Evolutionary conservation across 2,113 vertebrate species (phyloP).

Genomic region (Podarcis muralis): DNA sequence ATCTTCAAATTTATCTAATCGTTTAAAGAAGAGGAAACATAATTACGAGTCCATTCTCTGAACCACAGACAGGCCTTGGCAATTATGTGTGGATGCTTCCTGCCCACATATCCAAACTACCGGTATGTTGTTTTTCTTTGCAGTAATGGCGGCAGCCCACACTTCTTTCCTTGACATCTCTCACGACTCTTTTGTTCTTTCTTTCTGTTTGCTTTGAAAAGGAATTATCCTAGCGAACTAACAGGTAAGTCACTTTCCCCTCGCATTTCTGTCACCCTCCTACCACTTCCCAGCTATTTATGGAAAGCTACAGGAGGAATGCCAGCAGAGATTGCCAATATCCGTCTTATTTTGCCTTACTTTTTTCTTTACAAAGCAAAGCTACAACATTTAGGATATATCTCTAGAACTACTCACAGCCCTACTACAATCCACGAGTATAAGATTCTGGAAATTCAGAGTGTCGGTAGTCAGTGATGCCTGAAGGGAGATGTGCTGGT

Average conservation of each 20-base stretch:
- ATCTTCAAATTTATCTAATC: conserved; percentile 94
- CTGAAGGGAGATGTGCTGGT: neutral
- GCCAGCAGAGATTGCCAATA: fast-evolving
- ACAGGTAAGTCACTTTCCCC: neutral
- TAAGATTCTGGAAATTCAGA: neutral
- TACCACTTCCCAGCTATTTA: neutral
- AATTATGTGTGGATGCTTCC: neutral
- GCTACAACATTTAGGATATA: neutral
- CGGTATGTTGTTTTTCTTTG: neutral
- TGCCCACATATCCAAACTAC: conserved; percentile 33
- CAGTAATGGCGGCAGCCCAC: neutral
- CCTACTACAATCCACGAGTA: neutral
- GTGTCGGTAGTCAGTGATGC: too few relatives aligned
- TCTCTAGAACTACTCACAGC: neutral
- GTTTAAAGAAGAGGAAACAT: conserved; percentile 28
- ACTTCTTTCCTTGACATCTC: neutral
- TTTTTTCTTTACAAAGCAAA: neutral
- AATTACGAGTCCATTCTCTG: conserved; percentile 6
- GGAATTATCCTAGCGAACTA: neutral
- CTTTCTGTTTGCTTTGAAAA: neutral
- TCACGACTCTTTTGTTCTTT: neutral
- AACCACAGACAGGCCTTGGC: conserved; percentile 20
- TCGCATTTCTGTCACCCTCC: neutral
- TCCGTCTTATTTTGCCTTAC: conserved; percentile 6
- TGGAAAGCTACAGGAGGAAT: neutral